These are phyloP conservation scores for Leptarthrus brevirostris DNA, from an alignment of 2,888 invertebrate species.

Conservation along the genomic window DNA sequence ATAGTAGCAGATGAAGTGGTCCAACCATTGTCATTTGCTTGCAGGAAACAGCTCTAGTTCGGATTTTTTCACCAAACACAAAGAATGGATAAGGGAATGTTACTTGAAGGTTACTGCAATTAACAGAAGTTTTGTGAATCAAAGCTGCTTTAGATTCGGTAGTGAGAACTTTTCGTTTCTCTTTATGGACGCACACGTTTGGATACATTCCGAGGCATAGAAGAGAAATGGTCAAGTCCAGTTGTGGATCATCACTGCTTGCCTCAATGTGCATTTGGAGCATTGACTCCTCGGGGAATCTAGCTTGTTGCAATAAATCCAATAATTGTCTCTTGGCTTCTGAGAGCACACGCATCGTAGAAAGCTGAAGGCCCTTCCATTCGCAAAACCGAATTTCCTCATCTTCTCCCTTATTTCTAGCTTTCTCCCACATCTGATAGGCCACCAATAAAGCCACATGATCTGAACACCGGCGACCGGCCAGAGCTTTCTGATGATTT, in stretches of 20 bases:
- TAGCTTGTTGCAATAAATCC: constrained; percentile 77
- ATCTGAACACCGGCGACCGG: constrained; percentile 90
- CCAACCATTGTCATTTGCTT: constrained; percentile 97
- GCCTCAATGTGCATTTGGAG: constrained; percentile 80
- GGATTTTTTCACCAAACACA: constrained; percentile 98
- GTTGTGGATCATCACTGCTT: constrained; percentile 78
- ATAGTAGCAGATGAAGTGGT: constrained; percentile 90
- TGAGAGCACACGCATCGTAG: constrained; percentile 89
- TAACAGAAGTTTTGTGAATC: constrained; percentile 96
- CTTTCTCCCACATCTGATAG: constrained; percentile 84
- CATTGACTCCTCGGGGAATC: constrained; percentile 92
- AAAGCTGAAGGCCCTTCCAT: constrained; percentile 87
- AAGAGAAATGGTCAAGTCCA: constrained; percentile 87
- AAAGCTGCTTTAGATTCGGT: constrained; percentile 95
- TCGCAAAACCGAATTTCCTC: constrained; percentile 90
- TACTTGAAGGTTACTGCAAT: constrained; percentile 86
- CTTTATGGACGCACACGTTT: constrained; percentile 95
- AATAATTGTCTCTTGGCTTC: constrained; percentile 86
- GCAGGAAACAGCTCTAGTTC: constrained; percentile 94
- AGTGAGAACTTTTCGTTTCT: constrained; percentile 94
- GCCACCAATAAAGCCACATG: constrained; percentile 95
- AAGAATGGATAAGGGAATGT: constrained; percentile 94
- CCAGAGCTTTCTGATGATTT: constrained; percentile 85
- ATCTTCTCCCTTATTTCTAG: constrained; percentile 75
- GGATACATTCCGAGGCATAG: constrained; percentile 95